phyloP scores from a whole-genome alignment of 1,140 invertebrate species.

The Campoletis sonorensis region DNA sequence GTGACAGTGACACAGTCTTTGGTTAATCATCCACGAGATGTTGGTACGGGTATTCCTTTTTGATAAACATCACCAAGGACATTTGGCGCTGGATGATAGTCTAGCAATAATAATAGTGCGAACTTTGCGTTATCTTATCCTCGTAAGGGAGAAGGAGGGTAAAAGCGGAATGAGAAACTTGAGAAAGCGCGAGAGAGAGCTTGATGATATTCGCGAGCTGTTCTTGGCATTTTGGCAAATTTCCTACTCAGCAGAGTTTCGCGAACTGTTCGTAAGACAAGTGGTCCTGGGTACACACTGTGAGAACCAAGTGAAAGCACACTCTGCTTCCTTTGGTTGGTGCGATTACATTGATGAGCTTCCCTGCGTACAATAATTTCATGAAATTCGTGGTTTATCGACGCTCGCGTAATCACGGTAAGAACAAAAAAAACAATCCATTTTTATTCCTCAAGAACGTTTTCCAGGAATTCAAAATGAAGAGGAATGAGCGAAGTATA shows the following conservation, averaged over 20 bases:
- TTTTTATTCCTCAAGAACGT: background rate
- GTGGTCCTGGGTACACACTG: background rate
- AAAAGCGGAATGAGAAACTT: background rate
- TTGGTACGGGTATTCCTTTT: background rate
- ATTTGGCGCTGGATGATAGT: background rate
- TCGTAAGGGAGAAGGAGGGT: background rate
- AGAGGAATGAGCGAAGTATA: background rate
- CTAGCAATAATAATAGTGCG: constrained; percentile 4
- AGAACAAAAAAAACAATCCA: background rate
- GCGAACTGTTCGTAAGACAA: constrained; percentile 31
- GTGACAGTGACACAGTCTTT: background rate
- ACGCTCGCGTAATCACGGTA: background rate
- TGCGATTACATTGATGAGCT: constrained; percentile 8
- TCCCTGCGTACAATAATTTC: background rate
- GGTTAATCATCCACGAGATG: background rate
- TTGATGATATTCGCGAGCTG: constrained; percentile 18
- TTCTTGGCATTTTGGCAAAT: constrained; percentile 41
- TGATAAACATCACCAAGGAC: background rate
- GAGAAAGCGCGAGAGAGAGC: background rate
- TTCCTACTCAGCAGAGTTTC: constrained; percentile 41
- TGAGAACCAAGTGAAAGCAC: background rate
- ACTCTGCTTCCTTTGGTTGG: background rate
- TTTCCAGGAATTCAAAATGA: background rate
- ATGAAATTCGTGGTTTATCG: background rate
- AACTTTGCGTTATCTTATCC: background rate